Percentiles rank a stretch among this genome's conserved stretches.
Evolutionary conservation across 2,888 invertebrate genomes (phyloP).

Genomic region (Drosophila birchii): DNA sequence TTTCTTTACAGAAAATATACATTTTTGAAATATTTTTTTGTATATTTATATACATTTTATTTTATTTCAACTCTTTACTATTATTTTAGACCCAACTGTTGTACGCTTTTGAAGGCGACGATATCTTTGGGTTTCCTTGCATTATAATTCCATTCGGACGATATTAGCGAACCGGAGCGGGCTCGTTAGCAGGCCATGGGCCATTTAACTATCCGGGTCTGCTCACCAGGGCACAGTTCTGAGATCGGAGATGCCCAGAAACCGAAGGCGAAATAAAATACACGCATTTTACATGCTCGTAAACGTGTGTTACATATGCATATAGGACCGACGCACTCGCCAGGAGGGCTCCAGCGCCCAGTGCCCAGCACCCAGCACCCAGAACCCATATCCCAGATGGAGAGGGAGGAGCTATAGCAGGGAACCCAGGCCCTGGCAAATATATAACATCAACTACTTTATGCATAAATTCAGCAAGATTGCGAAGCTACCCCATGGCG

Average conservation of each 20-base stretch:
- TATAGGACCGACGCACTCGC: slow-evolving; percentile 43
- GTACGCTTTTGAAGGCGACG: slow-evolving; percentile 6
- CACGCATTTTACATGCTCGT: slow-evolving; percentile 80
- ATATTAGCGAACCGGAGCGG: slow-evolving; percentile 51
- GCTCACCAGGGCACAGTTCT: slow-evolving; percentile 47
- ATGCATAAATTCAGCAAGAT: slow-evolving; percentile 79
- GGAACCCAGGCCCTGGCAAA: slow-evolving; percentile 39
- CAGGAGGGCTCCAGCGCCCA: slow-evolving; percentile 34
- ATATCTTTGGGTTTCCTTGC: slow-evolving; percentile 12
- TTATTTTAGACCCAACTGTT: slow-evolving; percentile 1
- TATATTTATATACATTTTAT: not conserved
- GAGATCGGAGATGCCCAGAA: slow-evolving; percentile 30
- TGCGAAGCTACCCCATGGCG: slow-evolving; percentile 82
- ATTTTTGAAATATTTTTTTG: not conserved
- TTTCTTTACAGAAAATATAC: too few relatives aligned
- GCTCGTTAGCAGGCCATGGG: slow-evolving; percentile 69
- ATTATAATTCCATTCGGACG: slow-evolving; percentile 25
- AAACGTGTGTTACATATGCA: slow-evolving; percentile 78
- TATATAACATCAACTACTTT: slow-evolving; percentile 79
- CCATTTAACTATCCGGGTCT: slow-evolving; percentile 45
- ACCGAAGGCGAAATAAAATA: slow-evolving; percentile 72
- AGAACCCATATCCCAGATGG: not conserved
- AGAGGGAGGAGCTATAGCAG: not conserved
- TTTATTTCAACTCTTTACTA: not conserved
- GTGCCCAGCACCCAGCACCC: slow-evolving; percentile 3